A percentile compares a stretch with the other conserved stretches of the same genome.
phyloP scores from a whole-genome alignment of 2,888 invertebrate species.

The Coremacera marginata region DNA sequence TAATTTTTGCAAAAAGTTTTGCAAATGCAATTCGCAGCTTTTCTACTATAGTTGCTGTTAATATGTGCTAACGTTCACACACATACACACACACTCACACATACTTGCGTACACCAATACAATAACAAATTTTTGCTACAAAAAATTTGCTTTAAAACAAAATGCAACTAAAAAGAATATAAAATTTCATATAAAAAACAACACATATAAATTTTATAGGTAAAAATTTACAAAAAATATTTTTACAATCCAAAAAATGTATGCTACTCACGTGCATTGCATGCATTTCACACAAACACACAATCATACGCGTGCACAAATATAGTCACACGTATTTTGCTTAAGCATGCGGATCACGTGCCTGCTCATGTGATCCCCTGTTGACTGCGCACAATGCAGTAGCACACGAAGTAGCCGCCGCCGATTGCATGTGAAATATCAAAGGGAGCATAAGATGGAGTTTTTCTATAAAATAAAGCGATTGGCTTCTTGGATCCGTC shows the following conservation, averaged over 20 bases:
- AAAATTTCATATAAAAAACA: neutral
- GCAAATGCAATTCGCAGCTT: constrained; percentile 22
- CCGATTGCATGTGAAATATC: constrained; percentile 5
- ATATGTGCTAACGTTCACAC: neutral
- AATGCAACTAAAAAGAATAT: neutral
- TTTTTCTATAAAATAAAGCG: too few species aligned
- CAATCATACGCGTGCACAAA: neutral
- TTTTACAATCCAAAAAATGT: neutral
- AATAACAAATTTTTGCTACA: neutral
- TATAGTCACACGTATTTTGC: neutral
- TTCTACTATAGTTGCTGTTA: neutral
- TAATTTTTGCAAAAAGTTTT: constrained; percentile 9
- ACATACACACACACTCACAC: too few species aligned
- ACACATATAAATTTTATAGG: neutral
- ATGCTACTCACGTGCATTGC: constrained; percentile 23
- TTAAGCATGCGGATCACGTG: constrained; percentile 29
- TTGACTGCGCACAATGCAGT: constrained; percentile 10
- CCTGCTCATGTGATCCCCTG: constrained; percentile 23
- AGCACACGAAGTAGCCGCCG: neutral
- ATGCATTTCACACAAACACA: constrained; percentile 22
- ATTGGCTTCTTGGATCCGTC: too few species aligned
- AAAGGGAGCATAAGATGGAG: neutral
- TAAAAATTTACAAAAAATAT: neutral
- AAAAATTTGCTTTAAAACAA: neutral
- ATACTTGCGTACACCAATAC: neutral